Evolutionary conservation across 2,888 invertebrate genomes (phyloP).

Genomic region (Agelastica alni): DNA sequence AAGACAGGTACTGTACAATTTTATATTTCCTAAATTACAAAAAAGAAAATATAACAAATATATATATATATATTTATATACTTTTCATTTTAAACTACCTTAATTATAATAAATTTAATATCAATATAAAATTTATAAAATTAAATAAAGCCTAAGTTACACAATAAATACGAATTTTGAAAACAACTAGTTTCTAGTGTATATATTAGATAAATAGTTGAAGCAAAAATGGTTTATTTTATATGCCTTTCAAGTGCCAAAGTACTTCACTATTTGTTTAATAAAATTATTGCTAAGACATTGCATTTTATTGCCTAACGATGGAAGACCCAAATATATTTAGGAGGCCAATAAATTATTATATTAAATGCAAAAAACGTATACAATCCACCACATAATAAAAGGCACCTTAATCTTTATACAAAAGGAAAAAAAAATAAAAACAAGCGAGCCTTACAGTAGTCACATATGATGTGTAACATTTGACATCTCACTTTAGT

Average conservation of each 20-base stretch:
- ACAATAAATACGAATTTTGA: slow-evolving; percentile 38
- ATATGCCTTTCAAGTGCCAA: background rate
- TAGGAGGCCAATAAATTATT: too few relatives aligned
- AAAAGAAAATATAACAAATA: slow-evolving; percentile 35
- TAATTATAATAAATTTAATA: slow-evolving; percentile 36
- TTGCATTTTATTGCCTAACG: too few relatives aligned
- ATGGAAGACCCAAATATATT: too few relatives aligned
- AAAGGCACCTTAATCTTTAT: too few relatives aligned
- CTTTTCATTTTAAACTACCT: slow-evolving; percentile 28
- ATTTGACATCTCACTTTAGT: too few relatives aligned
- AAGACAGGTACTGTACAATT: slow-evolving; percentile 45
- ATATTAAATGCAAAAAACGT: too few relatives aligned
- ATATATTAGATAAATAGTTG: slow-evolving; percentile 14
- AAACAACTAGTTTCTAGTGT: slow-evolving; percentile 28
- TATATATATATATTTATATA: slow-evolving; percentile 22
- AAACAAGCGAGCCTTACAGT: too few relatives aligned
- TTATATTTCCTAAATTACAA: slow-evolving; percentile 35
- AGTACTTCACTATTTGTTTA: too few relatives aligned
- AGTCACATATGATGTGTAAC: too few relatives aligned
- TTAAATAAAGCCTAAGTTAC: slow-evolving; percentile 39
- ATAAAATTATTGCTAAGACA: too few relatives aligned
- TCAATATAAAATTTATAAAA: slow-evolving; percentile 42
- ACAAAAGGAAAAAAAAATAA: too few relatives aligned
- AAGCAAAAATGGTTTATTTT: slow-evolving; percentile 17
- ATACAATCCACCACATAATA: too few relatives aligned